Percentiles rank a stretch among this genome's conserved stretches.
phyloP scores from a whole-genome alignment of 2,888 invertebrate genomes.

The Ormyrus nitidulus region DNA sequence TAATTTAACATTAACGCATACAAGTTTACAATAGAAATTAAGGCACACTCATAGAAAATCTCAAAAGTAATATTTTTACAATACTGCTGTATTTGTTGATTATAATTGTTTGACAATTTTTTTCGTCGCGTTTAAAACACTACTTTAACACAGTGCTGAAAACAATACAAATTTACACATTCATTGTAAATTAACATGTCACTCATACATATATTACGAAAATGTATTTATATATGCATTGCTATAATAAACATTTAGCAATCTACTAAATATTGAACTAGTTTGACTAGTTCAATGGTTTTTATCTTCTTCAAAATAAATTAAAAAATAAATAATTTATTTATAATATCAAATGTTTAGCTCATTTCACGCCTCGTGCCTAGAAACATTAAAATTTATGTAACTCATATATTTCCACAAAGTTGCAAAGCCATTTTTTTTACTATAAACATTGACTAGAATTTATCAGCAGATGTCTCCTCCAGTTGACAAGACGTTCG shows the following conservation, averaged over 20 bases:
- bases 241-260: no score
- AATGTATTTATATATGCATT: no score
- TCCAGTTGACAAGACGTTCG: background rate
- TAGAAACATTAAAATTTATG: background rate
- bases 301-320: background rate
- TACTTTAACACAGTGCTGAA: no score
- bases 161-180: background rate
- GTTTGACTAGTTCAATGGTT: no score
- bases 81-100: background rate
- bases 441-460: constrained; percentile 40
- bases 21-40: constrained; percentile 12
- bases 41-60: background rate
- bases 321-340: constrained; percentile 16
- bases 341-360: background rate
- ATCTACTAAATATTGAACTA: background rate
- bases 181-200: constrained; percentile 18
- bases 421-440: background rate
- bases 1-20: constrained; percentile 3
- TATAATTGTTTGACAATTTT: background rate
- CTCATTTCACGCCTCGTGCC: no score
- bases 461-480: background rate
- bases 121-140: background rate
- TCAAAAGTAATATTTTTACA: no score
- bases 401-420: background rate
- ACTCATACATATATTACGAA: background rate